Evolutionary conservation across 2,888 invertebrate genomes (phyloP).

Genomic region (Cephus runcator): DNA sequence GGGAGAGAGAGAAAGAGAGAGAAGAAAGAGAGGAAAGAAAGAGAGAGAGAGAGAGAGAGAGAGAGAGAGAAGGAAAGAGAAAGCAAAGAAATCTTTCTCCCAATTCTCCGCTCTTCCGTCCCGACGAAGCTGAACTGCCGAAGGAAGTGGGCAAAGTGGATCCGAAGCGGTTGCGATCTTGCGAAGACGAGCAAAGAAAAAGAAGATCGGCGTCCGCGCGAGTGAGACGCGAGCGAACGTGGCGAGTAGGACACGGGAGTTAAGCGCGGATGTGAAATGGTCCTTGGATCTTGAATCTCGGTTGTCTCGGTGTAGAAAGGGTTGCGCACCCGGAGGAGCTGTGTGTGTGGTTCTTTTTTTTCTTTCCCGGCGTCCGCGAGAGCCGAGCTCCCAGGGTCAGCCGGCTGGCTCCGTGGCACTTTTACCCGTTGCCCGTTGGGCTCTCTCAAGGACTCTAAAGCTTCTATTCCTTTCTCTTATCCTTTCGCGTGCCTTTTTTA

Average conservation of each 20-base stretch:
- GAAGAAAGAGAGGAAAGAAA: not conserved
- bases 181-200: not conserved
- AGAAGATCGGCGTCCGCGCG: not conserved
- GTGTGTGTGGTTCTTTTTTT: not conserved
- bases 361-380: constrained; percentile 1
- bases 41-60: not conserved
- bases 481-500: constrained; percentile 62
- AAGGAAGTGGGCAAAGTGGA: not conserved
- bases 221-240: not conserved
- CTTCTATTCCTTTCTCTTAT: constrained; percentile 65
- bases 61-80: not conserved
- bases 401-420: constrained; percentile 62
- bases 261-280: constrained; percentile 17
- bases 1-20: not conserved
- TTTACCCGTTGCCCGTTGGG: constrained; percentile 61
- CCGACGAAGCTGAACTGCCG: not conserved
- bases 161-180: not conserved
- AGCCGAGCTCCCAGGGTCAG: constrained; percentile 57
- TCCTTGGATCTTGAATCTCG: constrained; percentile 17
- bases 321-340: constrained; percentile 2
- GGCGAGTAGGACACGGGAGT: not conserved
- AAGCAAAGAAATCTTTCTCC: not conserved
- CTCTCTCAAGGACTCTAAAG: constrained; percentile 62
- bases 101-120: not conserved
- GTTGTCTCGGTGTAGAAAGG: not conserved